phyloP scores from a whole-genome alignment of 2,113 vertebrate species.

The Cervus canadensis region DNA sequence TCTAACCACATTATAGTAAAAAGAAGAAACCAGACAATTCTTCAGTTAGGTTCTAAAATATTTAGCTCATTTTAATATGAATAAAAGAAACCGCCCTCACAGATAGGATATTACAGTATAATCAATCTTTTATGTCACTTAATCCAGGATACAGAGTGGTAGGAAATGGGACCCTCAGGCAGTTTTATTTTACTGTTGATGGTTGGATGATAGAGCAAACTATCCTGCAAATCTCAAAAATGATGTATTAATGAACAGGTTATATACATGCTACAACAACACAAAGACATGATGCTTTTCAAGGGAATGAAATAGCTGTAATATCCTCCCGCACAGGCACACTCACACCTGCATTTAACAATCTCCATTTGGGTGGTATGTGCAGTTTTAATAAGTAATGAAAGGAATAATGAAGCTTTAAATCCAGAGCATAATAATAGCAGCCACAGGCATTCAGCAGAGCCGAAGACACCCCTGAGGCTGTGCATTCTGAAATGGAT shows the following conservation, averaged over 20 bases:
- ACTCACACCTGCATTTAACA: not conserved
- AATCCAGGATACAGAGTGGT: not conserved
- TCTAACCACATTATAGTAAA: constrained; percentile 21
- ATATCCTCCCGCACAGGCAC: not conserved
- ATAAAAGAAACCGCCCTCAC: constrained; percentile 27
- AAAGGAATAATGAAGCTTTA: constrained; percentile 7
- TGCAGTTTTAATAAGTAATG: not conserved
- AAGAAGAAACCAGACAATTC: not conserved
- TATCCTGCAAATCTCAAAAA: not conserved
- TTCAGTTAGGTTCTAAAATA: not conserved
- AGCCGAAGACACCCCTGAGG: not conserved
- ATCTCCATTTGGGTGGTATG: not conserved
- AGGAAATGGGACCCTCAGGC: not conserved
- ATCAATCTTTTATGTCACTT: constrained; percentile 28
- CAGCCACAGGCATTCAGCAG: not conserved
- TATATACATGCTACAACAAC: not conserved
- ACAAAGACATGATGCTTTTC: not conserved
- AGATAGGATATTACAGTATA: constrained; percentile 1
- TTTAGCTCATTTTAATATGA: constrained; percentile 43
- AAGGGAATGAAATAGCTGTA: not conserved
- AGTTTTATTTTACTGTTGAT: not conserved
- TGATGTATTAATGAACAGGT: not conserved
- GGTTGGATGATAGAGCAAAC: constrained; percentile 3
- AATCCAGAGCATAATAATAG: not conserved
- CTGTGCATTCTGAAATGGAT: not conserved